Evolutionary conservation across 2,888 invertebrate species (phyloP).

Genomic region (Argyra leucocephala): DNA sequence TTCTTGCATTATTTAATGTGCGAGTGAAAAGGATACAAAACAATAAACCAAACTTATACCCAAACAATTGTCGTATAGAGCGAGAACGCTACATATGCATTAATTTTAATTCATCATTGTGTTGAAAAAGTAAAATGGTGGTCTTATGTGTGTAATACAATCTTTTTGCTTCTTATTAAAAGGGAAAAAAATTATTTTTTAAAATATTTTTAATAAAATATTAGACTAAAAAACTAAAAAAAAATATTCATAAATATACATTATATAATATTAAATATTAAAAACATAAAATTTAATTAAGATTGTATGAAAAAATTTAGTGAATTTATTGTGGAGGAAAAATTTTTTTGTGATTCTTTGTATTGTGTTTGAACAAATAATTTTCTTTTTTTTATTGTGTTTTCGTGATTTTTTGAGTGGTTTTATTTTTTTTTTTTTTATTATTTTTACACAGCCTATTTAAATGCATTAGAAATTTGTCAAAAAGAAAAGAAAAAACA

Average conservation of each 20-base stretch:
- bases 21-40: background rate
- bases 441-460: background rate
- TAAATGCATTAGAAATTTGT: slow-evolving; percentile 6
- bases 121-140: slow-evolving; percentile 2
- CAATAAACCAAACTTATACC: background rate
- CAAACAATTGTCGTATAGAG: background rate
- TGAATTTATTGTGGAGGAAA: background rate
- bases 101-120: background rate
- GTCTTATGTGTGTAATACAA: slow-evolving; percentile 6
- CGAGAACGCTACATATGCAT: background rate
- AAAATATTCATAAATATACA: background rate
- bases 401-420: background rate
- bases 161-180: background rate
- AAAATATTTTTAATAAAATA: slow-evolving; percentile 1
- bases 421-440: background rate
- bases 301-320: background rate
- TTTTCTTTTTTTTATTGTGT: background rate
- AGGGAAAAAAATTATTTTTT: background rate
- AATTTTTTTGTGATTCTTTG: slow-evolving; percentile 1
- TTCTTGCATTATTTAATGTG: background rate
- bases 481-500: background rate
- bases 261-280: background rate
- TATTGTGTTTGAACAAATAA: background rate
- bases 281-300: background rate
- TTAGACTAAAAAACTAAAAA: background rate